Evolutionary conservation across 2,797 vertebrate species (phyloP), one percentile per base, ranked within the genome.

Genomic region (Trachurus trachurus): DNA sequence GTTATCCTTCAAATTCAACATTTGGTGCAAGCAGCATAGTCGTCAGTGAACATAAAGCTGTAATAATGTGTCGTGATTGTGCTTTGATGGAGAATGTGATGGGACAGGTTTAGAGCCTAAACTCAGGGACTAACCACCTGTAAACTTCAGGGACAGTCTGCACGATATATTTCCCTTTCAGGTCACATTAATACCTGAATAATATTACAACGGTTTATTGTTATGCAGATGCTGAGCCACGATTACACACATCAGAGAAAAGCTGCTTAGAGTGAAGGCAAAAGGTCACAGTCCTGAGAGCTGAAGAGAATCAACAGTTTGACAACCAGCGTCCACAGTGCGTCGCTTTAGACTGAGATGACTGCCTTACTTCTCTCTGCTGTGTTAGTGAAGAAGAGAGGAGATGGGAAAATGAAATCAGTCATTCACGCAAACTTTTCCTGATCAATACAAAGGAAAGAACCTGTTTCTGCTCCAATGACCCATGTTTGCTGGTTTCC

Each of bases 261-360:
- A 76, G 74, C 74, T 54, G n/a, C 74, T 68, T 74, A 66, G 59
- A 74, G 26, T 40, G 45, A 66, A 49, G 53, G 29, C 52, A 19
- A 73, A 72, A 52, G n/a, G 54, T 59, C 6, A 13, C 15, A 10
- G 63, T 76, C 16, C 40, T 62, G 49, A 53, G 47, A 44, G 56
- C 34, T 45, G 52, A 44, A 50, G 44, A 50, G 52, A 65, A 66
- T 66, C 72, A 75, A 37, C 17, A 57, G 12, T 26, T 54, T 61
- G 26, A 49, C 50, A 47, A 47, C 57, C 40, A 39, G 47, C 6
- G 21, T 42, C 37, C 17, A 53, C 31, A 9, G 0, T 26, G n/a
- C 47, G 16, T 3, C n/a, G 60, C 11, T 4, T 5, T 34, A 37
- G 40, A 26, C 0, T 40, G 22, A 11, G 45, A 11, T 54, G 15